Evolutionary conservation across 2,797 vertebrate genomes (phyloP).

Genomic region (Cryptoblepharus egeriae): DNA sequence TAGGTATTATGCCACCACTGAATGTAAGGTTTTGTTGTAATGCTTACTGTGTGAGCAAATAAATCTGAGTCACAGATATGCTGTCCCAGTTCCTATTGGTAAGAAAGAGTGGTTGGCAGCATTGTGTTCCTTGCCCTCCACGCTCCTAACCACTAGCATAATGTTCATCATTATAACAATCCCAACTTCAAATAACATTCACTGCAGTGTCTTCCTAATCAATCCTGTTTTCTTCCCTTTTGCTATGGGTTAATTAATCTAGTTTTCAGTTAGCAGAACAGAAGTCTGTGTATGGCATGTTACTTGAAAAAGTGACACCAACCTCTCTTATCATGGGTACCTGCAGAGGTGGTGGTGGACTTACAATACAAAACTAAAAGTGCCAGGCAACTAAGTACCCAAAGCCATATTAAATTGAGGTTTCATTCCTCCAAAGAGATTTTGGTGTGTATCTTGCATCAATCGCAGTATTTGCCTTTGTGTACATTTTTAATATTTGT

Average conservation of each 20-base stretch:
- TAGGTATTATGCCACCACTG: not conserved
- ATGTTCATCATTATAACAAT: not conserved
- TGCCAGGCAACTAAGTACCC: not conserved
- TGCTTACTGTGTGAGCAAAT: too few species aligned
- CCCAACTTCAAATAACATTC: rapidly evolving
- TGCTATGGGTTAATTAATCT: not conserved
- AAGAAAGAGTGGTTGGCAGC: not conserved
- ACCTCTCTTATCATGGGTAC: not conserved
- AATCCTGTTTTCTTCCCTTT: not conserved
- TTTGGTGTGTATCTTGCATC: not conserved
- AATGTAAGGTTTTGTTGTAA: not conserved
- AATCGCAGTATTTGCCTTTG: not conserved
- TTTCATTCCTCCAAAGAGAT: not conserved
- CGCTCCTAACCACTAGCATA: rapidly evolving
- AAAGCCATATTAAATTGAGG: too few species aligned
- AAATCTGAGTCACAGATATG: not conserved
- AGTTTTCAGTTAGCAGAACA: not conserved
- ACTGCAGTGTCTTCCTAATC: not conserved
- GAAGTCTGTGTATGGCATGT: not conserved
- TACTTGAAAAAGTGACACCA: not conserved
- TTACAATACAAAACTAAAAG: not conserved
- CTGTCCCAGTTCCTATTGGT: too few species aligned
- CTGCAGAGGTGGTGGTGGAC: not conserved
- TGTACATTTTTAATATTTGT: not conserved
- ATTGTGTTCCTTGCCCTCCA: not conserved